These are phyloP conservation scores for Ophion slaviceki DNA, from an alignment of 2,888 invertebrate species.

Conservation along the genomic window DNA sequence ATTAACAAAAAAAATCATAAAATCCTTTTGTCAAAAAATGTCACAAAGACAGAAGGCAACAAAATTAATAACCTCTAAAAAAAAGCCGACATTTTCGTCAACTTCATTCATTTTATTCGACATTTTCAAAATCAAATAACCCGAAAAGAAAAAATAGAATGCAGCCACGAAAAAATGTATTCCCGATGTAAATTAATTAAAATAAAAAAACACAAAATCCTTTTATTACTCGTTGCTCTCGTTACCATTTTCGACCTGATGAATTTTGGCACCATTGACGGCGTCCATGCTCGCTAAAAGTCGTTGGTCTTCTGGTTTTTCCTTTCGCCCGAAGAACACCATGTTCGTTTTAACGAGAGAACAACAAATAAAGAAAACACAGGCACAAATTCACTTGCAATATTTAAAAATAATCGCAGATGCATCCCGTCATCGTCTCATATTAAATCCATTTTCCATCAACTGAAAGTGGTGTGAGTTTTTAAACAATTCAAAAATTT, in stretches of 20 bases:
- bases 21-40: too few species aligned
- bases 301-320: conserved; percentile 79
- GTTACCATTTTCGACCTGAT: conserved; percentile 81
- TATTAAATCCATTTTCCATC: not conserved
- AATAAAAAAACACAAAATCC: not conserved
- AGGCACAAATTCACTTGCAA: conserved; percentile 19
- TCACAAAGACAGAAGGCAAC: too few species aligned
- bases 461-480: not conserved
- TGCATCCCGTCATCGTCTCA: not conserved
- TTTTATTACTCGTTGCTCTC: conserved; percentile 14
- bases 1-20: not conserved
- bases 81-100: too few species aligned
- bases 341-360: conserved; percentile 67
- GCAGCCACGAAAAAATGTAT: too few species aligned
- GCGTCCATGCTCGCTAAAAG: conserved; percentile 80
- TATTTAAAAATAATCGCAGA: not conserved
- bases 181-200: not conserved
- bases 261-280: conserved; percentile 76
- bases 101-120: too few species aligned
- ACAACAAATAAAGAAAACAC: conserved; percentile 12
- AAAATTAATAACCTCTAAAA: too few species aligned
- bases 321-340: conserved; percentile 80
- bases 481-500: not conserved
- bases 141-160: too few species aligned
- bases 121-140: too few species aligned